A percentile compares a stretch with the other conserved stretches of the same genome.
Evolutionary conservation across 2,113 vertebrate genomes (phyloP).

Genomic region (Perca flavescens): DNA sequence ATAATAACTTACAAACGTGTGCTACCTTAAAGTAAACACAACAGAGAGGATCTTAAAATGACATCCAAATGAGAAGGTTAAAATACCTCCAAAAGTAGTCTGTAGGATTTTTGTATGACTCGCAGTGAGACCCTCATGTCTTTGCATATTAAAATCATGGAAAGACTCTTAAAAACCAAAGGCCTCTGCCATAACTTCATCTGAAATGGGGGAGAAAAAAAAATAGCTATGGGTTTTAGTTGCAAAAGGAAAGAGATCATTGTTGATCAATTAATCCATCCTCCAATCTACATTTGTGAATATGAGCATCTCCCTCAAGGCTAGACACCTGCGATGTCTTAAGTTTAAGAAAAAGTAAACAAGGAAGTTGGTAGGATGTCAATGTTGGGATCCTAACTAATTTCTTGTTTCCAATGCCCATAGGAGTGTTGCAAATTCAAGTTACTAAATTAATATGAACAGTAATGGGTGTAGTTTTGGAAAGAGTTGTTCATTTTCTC

Average conservation of each 20-base stretch:
- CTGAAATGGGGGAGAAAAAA: neutral
- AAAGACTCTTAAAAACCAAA: constrained; percentile 13
- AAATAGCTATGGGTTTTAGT: neutral
- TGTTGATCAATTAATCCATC: neutral
- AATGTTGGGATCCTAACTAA: neutral
- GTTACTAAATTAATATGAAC: neutral
- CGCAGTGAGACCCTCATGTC: neutral
- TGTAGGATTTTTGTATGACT: neutral
- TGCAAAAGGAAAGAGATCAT: constrained; percentile 2
- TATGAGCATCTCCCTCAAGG: constrained; percentile 14
- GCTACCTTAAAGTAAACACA: constrained; percentile 2
- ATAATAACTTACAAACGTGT: constrained; percentile 32
- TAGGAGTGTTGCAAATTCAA: constrained; percentile 5
- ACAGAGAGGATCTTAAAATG: constrained; percentile 15
- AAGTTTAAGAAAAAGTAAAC: neutral
- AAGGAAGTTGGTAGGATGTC: neutral
- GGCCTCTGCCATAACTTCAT: neutral
- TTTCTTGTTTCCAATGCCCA: constrained; percentile 39
- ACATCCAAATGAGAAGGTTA: constrained; percentile 11
- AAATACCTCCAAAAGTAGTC: constrained; percentile 5
- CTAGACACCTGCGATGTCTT: neutral
- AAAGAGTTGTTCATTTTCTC: constrained; percentile 22
- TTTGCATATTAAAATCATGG: constrained; percentile 19
- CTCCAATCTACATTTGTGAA: constrained; percentile 25
- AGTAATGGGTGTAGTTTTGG: neutral